phyloP scores from a whole-genome alignment of 1,140 invertebrate species.

The Lordiphosa clarofinis region DNA sequence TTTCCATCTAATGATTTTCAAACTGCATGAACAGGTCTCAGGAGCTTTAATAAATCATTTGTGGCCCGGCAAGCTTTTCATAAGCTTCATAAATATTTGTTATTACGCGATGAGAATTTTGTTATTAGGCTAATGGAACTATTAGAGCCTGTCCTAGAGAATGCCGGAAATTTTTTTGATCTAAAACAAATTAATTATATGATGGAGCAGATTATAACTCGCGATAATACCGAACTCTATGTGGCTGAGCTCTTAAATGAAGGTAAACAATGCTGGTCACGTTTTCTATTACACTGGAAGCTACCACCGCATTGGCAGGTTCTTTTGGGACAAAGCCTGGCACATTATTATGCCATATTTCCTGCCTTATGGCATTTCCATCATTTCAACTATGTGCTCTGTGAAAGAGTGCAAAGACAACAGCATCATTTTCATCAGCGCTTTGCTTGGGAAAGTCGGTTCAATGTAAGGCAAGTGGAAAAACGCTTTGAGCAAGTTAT shows the following conservation, averaged over 20 bases:
- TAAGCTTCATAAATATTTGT: slow-evolving; percentile 37
- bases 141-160: slow-evolving; percentile 28
- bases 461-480: not conserved
- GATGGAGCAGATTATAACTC: slow-evolving; percentile 11
- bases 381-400: slow-evolving; percentile 37
- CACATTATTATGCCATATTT: slow-evolving; percentile 23
- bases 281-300: slow-evolving; percentile 29
- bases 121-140: slow-evolving; percentile 20
- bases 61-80: slow-evolving; percentile 13
- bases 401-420: slow-evolving; percentile 18
- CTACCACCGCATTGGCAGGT: slow-evolving; percentile 16
- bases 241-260: not conserved
- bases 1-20: slow-evolving; percentile 1
- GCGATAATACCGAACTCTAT: slow-evolving; percentile 10
- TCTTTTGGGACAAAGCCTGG: slow-evolving; percentile 11
- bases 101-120: slow-evolving; percentile 36
- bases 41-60: not conserved
- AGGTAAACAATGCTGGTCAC: slow-evolving; percentile 29
- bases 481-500: slow-evolving; percentile 13
- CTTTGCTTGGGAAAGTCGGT: not conserved
- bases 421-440: slow-evolving; percentile 9
- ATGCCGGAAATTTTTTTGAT: slow-evolving; percentile 10
- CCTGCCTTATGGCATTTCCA: slow-evolving; percentile 39
- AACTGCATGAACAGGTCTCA: slow-evolving; percentile 19
- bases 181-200: slow-evolving; percentile 11